Conservation (phyloP, 1,140 invertebrate species). For the Hylaeus anthracinus region DNA sequence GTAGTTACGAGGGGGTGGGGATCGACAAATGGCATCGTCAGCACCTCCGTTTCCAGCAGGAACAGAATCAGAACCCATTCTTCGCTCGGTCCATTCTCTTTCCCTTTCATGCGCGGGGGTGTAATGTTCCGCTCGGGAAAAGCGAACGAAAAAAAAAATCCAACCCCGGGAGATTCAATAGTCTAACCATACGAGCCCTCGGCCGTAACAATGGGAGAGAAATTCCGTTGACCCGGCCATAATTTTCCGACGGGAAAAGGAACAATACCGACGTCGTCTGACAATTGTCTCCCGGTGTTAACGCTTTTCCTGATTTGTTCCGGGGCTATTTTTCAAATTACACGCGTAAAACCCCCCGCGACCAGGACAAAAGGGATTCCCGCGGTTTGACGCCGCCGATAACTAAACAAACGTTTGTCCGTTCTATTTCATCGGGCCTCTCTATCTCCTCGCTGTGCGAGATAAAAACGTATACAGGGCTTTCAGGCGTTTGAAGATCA, state of each 20-base stretch:
- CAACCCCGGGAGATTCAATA: constrained; percentile 38
- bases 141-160: constrained; percentile 49
- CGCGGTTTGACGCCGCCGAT: no score
- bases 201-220: constrained; percentile 55
- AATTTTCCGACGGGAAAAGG: constrained; percentile 41
- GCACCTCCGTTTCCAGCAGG: constrained; percentile 65
- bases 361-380: no score
- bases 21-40: constrained; percentile 67
- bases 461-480: no score
- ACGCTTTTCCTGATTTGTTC: not conserved
- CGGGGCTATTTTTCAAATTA: constrained; percentile 1
- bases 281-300: constrained; percentile 35
- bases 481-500: no score
- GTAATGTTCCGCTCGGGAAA: constrained; percentile 52
- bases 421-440: no score
- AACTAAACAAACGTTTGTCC: no score
- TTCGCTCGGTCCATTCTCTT: constrained; percentile 60
- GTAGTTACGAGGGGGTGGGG: constrained; percentile 52
- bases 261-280: constrained; percentile 32
- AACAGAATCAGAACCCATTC: constrained; percentile 71
- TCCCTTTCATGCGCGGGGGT: constrained; percentile 48
- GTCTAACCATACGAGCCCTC: constrained; percentile 56
- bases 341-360: not conserved
- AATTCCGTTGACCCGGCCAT: constrained; percentile 47
- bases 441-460: no score